These are phyloP conservation scores for Onychomys torridus DNA, from an alignment of 2,797 vertebrate species.

Conservation along the genomic window DNA sequence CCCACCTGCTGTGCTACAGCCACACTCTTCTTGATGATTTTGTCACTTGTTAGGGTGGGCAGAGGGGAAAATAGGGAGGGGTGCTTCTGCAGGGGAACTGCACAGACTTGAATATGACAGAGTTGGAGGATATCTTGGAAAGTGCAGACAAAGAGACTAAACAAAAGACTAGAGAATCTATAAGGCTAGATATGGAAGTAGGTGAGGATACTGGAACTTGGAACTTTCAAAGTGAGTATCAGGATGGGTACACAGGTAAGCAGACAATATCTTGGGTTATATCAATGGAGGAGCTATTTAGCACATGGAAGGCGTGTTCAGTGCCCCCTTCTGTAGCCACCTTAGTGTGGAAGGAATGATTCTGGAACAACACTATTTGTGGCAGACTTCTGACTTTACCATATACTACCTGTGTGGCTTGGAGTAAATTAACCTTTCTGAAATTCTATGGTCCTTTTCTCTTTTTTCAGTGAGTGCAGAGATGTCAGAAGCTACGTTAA, in stretches of 20 bases:
- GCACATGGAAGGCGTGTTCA: neutral
- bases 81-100: neutral
- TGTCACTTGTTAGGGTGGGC: neutral
- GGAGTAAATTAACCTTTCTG: slow-evolving; percentile 9
- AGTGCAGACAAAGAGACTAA: neutral
- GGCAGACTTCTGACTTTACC: neutral
- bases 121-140: neutral
- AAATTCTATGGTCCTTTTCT: neutral
- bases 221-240: neutral
- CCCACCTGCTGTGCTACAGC: slow-evolving; percentile 42
- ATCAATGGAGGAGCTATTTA: slow-evolving; percentile 41
- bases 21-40: slow-evolving; percentile 24
- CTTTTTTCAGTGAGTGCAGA: neutral
- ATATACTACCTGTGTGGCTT: slow-evolving; percentile 4
- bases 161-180: neutral
- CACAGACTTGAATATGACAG: neutral
- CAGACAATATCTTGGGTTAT: neutral
- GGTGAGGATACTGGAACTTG: neutral
- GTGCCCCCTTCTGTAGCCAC: neutral
- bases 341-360: neutral
- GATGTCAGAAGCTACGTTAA: neutral
- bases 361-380: neutral
- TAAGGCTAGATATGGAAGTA: neutral
- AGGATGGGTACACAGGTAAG: neutral
- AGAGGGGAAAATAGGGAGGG: neutral